Evolutionary conservation across 23 tunicate species (phyloP), one percentile per base, ranked within the genome.

Genomic region (Diplosoma virens): DNA sequence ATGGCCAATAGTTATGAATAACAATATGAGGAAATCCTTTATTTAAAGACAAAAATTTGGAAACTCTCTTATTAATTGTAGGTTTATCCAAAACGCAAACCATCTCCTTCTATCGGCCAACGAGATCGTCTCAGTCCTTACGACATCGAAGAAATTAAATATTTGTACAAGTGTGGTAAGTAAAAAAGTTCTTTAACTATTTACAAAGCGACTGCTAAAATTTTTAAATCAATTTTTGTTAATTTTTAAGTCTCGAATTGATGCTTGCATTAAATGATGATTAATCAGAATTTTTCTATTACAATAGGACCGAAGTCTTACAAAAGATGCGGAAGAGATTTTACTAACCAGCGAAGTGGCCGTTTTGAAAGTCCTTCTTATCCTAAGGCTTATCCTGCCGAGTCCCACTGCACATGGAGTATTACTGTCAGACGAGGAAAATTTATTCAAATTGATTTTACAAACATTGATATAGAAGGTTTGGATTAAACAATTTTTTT

Each of bases 341-440:
- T 84, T 32, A 23, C 68, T 50, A 71, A 70, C 32, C 80, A 37
- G 33, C 26, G 46, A 52, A 64, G 68, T n/a, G 96, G 92, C 28
- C 45, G 86, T 17, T 95, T 95, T 59, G 64, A 71, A 31, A 85
- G 94, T 34, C 96, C 96, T 1, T 50, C 75, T 2, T 85, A 76
- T 66, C 99, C 99, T 2, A 58, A 35, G 30, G 37, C 83, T 7
- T 95, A 95, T 47, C 89, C 94, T 5, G 22, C 33, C 26, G 95
- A 80, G 54, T 76, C 96, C n/a, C 99, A 95, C 78, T 95, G 99
- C 74, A 89, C 86, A 0, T 95, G 99, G 99, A 86, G 74, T 32
- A 77, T 95, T 16, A 90, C 96, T 30, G 99, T 82, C 14, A 36
- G 28, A 37, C 64, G 63, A 34, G 88, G 85, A 11, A 47, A 24